phyloP scores from a whole-genome alignment of 2,797 vertebrate species.

The Sebastes iracundus region DNA sequence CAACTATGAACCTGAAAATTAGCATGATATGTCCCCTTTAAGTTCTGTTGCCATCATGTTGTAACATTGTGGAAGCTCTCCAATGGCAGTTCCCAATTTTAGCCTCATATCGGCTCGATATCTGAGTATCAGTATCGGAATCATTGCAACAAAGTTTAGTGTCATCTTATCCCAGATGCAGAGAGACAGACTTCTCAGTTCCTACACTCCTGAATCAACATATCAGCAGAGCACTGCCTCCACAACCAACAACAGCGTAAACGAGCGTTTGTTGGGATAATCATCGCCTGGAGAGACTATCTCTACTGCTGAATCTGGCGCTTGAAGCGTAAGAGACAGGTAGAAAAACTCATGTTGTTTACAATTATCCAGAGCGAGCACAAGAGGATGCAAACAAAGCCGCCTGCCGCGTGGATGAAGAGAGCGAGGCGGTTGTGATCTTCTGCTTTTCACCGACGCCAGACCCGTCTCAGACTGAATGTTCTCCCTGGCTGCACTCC shows the following conservation, averaged over 20 bases:
- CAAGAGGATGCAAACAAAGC: neutral
- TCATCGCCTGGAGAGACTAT: neutral
- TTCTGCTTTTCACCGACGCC: constrained; percentile 22
- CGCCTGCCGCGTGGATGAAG: neutral
- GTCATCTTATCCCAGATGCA: neutral
- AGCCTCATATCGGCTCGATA: neutral
- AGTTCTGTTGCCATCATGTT: neutral
- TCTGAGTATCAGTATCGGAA: neutral
- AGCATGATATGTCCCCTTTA: neutral
- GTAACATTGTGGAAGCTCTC: neutral
- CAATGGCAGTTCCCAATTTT: neutral
- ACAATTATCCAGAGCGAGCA: constrained; percentile 1
- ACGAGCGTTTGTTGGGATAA: constrained; percentile 18
- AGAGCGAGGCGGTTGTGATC: constrained; percentile 20
- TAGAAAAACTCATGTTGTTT: neutral
- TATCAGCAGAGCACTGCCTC: neutral
- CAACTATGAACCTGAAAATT: neutral
- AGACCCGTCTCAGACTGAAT: constrained; percentile 41
- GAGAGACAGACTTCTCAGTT: neutral
- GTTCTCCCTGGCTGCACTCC: constrained; percentile 58
- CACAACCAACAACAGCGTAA: neutral
- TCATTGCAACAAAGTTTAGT: neutral
- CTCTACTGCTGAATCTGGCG: neutral
- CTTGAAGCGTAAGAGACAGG: constrained; percentile 2
- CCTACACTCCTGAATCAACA: neutral